Conservation (phyloP, 35 echinoderm and acorn worm genomes). For the Lytechinus pictus region DNA sequence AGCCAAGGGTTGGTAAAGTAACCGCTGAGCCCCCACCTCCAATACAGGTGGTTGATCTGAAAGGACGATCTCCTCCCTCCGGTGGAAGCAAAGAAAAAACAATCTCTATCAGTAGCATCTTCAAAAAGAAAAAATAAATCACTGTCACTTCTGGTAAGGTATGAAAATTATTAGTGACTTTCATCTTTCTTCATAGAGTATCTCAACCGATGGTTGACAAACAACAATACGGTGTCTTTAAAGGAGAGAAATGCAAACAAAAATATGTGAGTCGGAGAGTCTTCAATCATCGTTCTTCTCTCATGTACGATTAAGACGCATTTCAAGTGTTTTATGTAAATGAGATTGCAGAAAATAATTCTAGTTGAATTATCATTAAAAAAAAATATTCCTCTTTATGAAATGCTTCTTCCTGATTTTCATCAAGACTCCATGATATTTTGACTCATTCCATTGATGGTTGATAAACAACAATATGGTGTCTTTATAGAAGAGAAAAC, state of each 20-base stretch:
- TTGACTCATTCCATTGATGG: too few species aligned
- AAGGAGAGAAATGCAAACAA: not conserved
- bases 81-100: constrained; percentile 16
- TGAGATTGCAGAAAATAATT: not conserved
- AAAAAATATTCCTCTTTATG: not conserved
- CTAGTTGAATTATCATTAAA: not conserved
- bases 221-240: too few species aligned
- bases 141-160: too few species aligned
- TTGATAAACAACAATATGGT: too few species aligned
- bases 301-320: not conserved
- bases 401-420: not conserved
- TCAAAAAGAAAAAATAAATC: constrained; percentile 41
- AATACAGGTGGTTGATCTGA: constrained; percentile 25
- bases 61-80: not conserved
- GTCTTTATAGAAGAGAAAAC: too few species aligned
- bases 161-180: not conserved
- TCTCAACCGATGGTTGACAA: too few species aligned
- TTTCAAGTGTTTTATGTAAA: not conserved
- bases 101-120: constrained; percentile 23
- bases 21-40: constrained; percentile 33
- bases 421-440: too few species aligned
- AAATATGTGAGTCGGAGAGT: not conserved
- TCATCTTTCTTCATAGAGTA: too few species aligned
- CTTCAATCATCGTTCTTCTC: not conserved
- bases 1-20: not conserved